phyloP scores from a whole-genome alignment of 2,888 invertebrate species.

The Xestia sexstrigata region DNA sequence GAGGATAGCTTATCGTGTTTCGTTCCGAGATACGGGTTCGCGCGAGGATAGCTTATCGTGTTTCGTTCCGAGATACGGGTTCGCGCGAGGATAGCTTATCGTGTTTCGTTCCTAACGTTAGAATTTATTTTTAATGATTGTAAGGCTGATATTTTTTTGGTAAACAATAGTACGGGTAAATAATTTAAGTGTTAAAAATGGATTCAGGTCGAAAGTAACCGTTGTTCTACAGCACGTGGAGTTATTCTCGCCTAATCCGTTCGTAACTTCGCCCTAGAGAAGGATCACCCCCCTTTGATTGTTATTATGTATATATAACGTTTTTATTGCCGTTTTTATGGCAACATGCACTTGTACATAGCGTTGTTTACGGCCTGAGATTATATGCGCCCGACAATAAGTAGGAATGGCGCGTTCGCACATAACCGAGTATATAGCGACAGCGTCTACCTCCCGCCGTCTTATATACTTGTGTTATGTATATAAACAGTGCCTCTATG shows the following conservation, averaged over 20 bases:
- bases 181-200: slow-evolving; percentile 75
- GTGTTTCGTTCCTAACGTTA: slow-evolving; percentile 86
- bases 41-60: slow-evolving; percentile 84
- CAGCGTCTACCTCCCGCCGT: slow-evolving; percentile 38
- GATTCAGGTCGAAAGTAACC: slow-evolving; percentile 72
- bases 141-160: slow-evolving; percentile 85
- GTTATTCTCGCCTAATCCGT: slow-evolving; percentile 79
- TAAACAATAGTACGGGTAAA: slow-evolving; percentile 86
- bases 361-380: slow-evolving; percentile 78
- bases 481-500: slow-evolving; percentile 78
- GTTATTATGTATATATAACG: slow-evolving; percentile 77
- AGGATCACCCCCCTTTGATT: slow-evolving; percentile 58
- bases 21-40: slow-evolving; percentile 76
- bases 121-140: slow-evolving; percentile 85
- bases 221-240: slow-evolving; percentile 72
- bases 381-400: slow-evolving; percentile 82
- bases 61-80: slow-evolving; percentile 80
- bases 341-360: slow-evolving; percentile 76
- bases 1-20: slow-evolving; percentile 83
- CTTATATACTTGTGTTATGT: slow-evolving; percentile 40
- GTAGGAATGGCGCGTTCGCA: slow-evolving; percentile 59
- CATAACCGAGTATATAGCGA: slow-evolving; percentile 39
- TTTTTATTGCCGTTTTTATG: slow-evolving; percentile 72
- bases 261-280: slow-evolving; percentile 55
- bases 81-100: slow-evolving; percentile 83